Evolutionary conservation across 2,113 vertebrate species (phyloP), one percentile per base, ranked within the genome.

Genomic region (Eubucco bourcierii): DNA sequence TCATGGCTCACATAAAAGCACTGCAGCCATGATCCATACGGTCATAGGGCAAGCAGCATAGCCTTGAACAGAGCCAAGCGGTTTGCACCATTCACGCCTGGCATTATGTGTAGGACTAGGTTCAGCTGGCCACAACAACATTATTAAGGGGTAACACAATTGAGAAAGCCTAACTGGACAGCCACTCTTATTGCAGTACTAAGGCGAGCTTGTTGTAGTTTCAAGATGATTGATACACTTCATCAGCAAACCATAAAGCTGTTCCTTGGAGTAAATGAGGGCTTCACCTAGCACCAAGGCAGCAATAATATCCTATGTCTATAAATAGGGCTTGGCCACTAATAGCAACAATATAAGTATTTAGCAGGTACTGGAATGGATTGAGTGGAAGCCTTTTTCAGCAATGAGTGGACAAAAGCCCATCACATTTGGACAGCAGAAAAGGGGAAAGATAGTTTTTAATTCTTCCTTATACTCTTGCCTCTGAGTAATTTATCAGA

Each of bases 1-100:
- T 0, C 27, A 58, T 2, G 3, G 34, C 19, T 39, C 1, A 0
- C n/a, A 34, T 47, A 23, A 74, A 9, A 76, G 11, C 31, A 14
- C 24, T 1, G 0, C 1, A 3, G 20, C 44, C 37, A 21, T 1
- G 0, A 47, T 18, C 25, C 2, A 0, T 10, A 9, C 2, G 15
- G 55, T 25, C 71, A 73, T 37, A 31, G 13, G 29, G 19, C 1
- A 0, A 73, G 44, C 17, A 68, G 34, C 3, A 0, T 6, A 33
- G 17, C 19, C 37, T 56, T 4, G 1, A 28, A n/a, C n/a, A 59
- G 31, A 61, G 24, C 12, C 58, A 31, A 39, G 39, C 27, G 14
- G 2, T 50, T 78, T 41, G 28, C 28, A 31, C 25, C 1, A 1
- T 55, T 84, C 37, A 15, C 8, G 47, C 29, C 50, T 46, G 23